Evolutionary conservation across 2,888 invertebrate genomes (phyloP).

Genomic region (Leucoptera coffeella): DNA sequence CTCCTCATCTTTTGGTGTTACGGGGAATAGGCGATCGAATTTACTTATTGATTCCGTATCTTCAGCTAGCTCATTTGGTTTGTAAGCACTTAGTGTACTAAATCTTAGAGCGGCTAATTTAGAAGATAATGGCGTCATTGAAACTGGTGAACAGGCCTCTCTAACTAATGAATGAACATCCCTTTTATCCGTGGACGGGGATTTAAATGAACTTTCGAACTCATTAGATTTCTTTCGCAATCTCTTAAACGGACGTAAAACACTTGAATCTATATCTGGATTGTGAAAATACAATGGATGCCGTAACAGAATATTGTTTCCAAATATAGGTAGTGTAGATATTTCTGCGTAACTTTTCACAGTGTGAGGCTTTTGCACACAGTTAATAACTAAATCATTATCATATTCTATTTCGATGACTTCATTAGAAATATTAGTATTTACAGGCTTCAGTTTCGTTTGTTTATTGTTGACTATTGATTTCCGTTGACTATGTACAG

Average conservation of each 20-base stretch:
- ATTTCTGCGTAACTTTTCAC: slow-evolving; percentile 19
- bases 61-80: slow-evolving; percentile 26
- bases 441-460: slow-evolving; percentile 11
- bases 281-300: slow-evolving; percentile 46
- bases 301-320: slow-evolving; percentile 39
- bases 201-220: slow-evolving; percentile 39
- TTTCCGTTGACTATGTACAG: slow-evolving; percentile 16
- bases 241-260: slow-evolving; percentile 32
- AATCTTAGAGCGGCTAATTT: slow-evolving; percentile 55
- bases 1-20: slow-evolving; percentile 37
- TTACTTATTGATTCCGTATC: slow-evolving; percentile 47
- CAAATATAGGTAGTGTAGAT: slow-evolving; percentile 42
- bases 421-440: slow-evolving; percentile 37
- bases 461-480: slow-evolving; percentile 17
- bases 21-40: slow-evolving; percentile 31
- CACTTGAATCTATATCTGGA: slow-evolving; percentile 19
- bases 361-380: slow-evolving; percentile 26
- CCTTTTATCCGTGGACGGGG: slow-evolving; percentile 36
- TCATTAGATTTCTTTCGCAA: slow-evolving; percentile 40
- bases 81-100: slow-evolving; percentile 40
- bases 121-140: slow-evolving; percentile 55
- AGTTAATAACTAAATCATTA: slow-evolving; percentile 30
- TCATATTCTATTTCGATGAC: slow-evolving; percentile 56
- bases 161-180: slow-evolving; percentile 31
- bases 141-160: slow-evolving; percentile 41